These are phyloP conservation scores for Drosophila barbarae DNA, from an alignment of 2,888 invertebrate genomes.

Conservation along the genomic window DNA sequence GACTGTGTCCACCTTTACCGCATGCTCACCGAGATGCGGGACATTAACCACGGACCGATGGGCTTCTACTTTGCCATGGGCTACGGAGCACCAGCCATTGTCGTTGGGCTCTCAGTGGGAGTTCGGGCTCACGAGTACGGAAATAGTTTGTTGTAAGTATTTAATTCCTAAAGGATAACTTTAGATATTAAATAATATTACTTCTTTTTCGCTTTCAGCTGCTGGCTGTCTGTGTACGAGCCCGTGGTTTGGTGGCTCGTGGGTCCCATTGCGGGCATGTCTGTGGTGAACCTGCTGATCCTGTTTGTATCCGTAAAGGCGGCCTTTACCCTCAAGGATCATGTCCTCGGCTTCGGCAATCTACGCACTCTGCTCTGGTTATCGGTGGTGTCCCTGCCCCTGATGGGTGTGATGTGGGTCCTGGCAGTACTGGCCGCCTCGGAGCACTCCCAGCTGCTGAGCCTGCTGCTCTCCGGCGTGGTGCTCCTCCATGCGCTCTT, in stretches of 20 bases:
- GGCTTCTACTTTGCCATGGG: slow-evolving; percentile 94
- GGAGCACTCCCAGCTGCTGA: slow-evolving; percentile 86
- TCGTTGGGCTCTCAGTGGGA: slow-evolving; percentile 94
- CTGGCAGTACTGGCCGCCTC: slow-evolving; percentile 89
- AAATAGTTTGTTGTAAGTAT: slow-evolving; percentile 93
- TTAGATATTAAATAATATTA: background rate
- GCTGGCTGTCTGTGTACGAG: slow-evolving; percentile 96
- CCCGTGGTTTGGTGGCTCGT: slow-evolving; percentile 97
- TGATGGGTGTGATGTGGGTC: slow-evolving; percentile 93
- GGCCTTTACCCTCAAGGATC: slow-evolving; percentile 93
- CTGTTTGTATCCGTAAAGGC: slow-evolving; percentile 93
- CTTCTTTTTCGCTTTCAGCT: slow-evolving; percentile 82
- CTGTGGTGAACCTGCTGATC: slow-evolving; percentile 88
- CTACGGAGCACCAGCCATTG: slow-evolving; percentile 94
- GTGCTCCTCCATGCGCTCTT: slow-evolving; percentile 90
- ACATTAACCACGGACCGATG: slow-evolving; percentile 97
- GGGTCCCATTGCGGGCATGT: slow-evolving; percentile 91
- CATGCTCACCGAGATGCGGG: slow-evolving; percentile 96
- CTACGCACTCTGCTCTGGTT: slow-evolving; percentile 91
- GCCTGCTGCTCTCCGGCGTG: slow-evolving; percentile 88
- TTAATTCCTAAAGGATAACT: background rate
- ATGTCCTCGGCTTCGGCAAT: slow-evolving; percentile 92
- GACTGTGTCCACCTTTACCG: slow-evolving; percentile 95
- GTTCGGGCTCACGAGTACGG: slow-evolving; percentile 97
- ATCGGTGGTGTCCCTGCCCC: slow-evolving; percentile 91